These are phyloP conservation scores for Ryuthela nishihirai DNA, from an alignment of 2,888 invertebrate species.

Conservation along the genomic window DNA sequence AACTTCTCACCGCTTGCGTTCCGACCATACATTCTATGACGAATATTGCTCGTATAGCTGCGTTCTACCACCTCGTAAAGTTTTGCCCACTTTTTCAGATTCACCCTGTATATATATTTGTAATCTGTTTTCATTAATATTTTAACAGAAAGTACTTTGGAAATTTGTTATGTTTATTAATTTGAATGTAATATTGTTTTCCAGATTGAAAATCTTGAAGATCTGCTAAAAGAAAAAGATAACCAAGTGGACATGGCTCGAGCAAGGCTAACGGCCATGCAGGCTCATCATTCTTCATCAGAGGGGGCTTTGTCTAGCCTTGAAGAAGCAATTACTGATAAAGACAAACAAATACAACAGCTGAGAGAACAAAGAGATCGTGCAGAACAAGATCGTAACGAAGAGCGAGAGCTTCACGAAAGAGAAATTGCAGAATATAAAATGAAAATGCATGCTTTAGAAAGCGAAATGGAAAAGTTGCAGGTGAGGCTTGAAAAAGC, in stretches of 20 bases:
- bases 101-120: no score
- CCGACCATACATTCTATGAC: no score
- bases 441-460: constrained; percentile 84
- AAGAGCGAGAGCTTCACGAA: constrained; percentile 89
- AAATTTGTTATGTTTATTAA: no score
- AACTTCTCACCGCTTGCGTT: no score
- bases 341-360: constrained; percentile 95
- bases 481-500: constrained; percentile 80
- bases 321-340: constrained; percentile 93
- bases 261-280: constrained; percentile 80
- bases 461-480: constrained; percentile 63
- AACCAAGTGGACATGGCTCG: constrained; percentile 95
- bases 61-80: no score
- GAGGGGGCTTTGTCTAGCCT: constrained; percentile 88
- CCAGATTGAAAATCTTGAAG: constrained; percentile 97
- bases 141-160: no score
- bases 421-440: constrained; percentile 91
- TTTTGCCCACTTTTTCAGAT: no score
- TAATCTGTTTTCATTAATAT: no score
- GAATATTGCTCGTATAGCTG: no score
- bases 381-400: constrained; percentile 92
- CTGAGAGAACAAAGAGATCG: constrained; percentile 89
- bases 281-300: constrained; percentile 85
- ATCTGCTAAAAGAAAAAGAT: constrained; percentile 94
- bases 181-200: no score